Percentiles rank a stretch among this genome's conserved stretches.
Evolutionary conservation across 2,888 invertebrate genomes (phyloP).

Genomic region (Melitaea athalia): DNA sequence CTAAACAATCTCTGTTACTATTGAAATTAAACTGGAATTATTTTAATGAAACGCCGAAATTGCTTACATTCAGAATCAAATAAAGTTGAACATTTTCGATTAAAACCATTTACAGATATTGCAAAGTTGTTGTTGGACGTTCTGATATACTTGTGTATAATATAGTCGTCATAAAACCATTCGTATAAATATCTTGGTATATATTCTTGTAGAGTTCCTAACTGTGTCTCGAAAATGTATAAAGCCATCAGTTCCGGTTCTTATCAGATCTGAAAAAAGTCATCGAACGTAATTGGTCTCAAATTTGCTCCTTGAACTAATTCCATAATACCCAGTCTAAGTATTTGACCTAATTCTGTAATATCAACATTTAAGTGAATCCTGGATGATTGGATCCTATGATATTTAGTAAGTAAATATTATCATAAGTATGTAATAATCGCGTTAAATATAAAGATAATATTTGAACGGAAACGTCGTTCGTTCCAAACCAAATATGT

Average conservation of each 20-base stretch:
- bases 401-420: background rate
- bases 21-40: background rate
- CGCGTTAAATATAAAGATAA: background rate
- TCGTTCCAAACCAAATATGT: conserved; percentile 15
- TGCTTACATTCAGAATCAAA: conserved; percentile 1
- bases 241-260: no score
- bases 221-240: no score
- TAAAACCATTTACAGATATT: background rate
- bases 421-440: conserved; percentile 2
- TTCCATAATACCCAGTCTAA: no score
- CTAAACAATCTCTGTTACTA: background rate
- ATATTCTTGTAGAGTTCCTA: no score
- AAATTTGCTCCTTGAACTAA: no score
- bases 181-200: no score
- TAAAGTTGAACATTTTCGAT: background rate
- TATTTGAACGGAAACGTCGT: conserved; percentile 7
- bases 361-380: background rate
- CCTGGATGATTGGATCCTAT: background rate
- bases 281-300: no score
- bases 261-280: no score
- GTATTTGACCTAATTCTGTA: no score
- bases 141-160: no score
- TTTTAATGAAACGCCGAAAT: background rate
- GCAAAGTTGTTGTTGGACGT: background rate
- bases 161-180: no score